Conservation (phyloP, 1,140 invertebrate genomes). For the Drosophila burlai region DNA sequence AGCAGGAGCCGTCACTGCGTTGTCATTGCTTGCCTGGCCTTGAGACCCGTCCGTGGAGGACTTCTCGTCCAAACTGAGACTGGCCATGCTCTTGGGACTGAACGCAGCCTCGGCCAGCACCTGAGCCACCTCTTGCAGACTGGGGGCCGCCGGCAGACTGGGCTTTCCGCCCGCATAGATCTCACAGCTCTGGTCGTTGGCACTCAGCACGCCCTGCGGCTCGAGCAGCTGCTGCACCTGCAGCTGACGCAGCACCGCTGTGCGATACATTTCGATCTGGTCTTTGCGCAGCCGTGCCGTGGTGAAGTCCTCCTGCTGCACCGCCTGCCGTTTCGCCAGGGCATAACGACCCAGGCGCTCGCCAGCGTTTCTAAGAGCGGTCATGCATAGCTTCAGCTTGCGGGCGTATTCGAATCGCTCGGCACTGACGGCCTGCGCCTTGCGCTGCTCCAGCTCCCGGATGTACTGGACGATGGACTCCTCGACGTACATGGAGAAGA, state of each 20-base stretch:
- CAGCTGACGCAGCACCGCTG: slow-evolving; percentile 89
- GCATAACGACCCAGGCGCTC: slow-evolving; percentile 96
- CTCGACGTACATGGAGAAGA: slow-evolving; percentile 98
- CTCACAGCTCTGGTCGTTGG: slow-evolving; percentile 80
- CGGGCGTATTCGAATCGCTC: slow-evolving; percentile 94
- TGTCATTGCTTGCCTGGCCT: slow-evolving; percentile 40
- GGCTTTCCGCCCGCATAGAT: slow-evolving; percentile 80
- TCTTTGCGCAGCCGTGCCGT: slow-evolving; percentile 94
- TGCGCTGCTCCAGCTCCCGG: slow-evolving; percentile 94
- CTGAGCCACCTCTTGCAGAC: slow-evolving; percentile 83
- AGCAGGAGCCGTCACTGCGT: slow-evolving; percentile 2
- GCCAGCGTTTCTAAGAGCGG: slow-evolving; percentile 92
- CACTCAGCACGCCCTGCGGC: slow-evolving; percentile 88
- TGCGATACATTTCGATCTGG: slow-evolving; percentile 92
- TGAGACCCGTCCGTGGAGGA: slow-evolving; percentile 60
- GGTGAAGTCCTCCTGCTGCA: slow-evolving; percentile 96
- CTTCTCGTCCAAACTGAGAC: slow-evolving; percentile 63
- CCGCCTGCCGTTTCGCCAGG: slow-evolving; percentile 95
- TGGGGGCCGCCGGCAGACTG: slow-evolving; percentile 76
- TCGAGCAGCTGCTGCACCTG: slow-evolving; percentile 92
- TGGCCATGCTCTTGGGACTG: slow-evolving; percentile 58
- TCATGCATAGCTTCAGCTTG: slow-evolving; percentile 94
- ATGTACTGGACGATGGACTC: slow-evolving; percentile 95
- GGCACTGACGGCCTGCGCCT: slow-evolving; percentile 91
- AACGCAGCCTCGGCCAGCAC: slow-evolving; percentile 69